Conservation (phyloP, 2,113 vertebrate species). For the Platanista minor region DNA sequence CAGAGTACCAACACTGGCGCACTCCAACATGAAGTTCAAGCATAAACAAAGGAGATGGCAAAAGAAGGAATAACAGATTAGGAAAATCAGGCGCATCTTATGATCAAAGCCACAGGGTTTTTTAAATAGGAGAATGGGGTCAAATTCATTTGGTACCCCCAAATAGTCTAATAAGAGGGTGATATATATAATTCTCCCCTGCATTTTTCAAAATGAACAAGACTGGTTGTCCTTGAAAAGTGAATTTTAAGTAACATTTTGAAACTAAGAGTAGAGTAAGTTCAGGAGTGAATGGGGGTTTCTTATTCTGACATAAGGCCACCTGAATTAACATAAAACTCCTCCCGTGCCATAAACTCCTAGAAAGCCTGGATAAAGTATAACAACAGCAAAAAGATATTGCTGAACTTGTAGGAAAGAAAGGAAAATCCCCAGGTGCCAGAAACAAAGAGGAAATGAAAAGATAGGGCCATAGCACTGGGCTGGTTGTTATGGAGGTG, state of each 20-base stretch:
- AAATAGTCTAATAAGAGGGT: neutral
- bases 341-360: neutral
- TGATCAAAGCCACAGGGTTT: neutral
- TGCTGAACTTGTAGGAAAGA: slow-evolving; percentile 5
- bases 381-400: slow-evolving; percentile 10
- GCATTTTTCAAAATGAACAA: neutral
- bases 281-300: neutral
- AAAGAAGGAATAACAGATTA: neutral
- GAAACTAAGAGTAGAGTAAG: neutral
- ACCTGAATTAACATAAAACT: slow-evolving; percentile 6
- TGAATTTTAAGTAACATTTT: neutral
- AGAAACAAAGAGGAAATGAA: slow-evolving; percentile 27
- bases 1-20: neutral
- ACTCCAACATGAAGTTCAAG: neutral
- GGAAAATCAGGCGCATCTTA: neutral
- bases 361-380: slow-evolving; percentile 16
- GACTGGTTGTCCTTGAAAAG: neutral
- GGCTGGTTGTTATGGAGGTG: neutral
- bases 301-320: neutral
- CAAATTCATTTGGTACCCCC: neutral
- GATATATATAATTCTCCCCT: neutral
- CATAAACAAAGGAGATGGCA: neutral
- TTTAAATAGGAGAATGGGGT: neutral
- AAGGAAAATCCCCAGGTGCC: neutral
- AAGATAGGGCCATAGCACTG: neutral